Evolutionary conservation across 2,113 vertebrate genomes (phyloP), one percentile per base, ranked within the genome.

Genomic region (Gavia stellata): DNA sequence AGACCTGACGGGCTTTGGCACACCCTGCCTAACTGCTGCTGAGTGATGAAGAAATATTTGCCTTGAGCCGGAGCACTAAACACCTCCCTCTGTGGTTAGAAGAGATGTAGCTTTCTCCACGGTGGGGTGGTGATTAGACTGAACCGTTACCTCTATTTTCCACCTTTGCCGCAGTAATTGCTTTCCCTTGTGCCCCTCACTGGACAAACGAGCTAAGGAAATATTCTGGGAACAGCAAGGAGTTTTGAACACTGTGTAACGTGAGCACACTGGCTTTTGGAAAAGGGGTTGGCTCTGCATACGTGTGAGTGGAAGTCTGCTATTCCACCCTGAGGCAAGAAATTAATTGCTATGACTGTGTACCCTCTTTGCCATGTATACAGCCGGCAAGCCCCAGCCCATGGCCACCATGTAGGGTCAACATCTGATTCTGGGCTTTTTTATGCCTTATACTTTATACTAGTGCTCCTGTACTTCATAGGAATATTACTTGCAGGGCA

Each of bases 141-240:
- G 81, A 96, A 93, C 45, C 52, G 8, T 96, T 97, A 96, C 91
- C 93, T 95, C 82, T 34, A 70, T 97, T 98, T 98, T 97, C 97
- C 96, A 97, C 94, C 75, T 97, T 92, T 88, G 40, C 95, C 5
- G 7, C 58, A 65, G 83, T 97, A 95, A 98, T 97, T 95, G 65
- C 95, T 98, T 97, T 97, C 88, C 96, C 87, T 92, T 92, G 90
- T 95, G 72, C 80, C 55, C 94, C 80, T 88, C 58, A 17, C 52
- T 72, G 92, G 78, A 87, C 62, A 59, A 80, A 81, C 1, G 11
- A 88, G 77, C 82, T 71, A 78, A 90, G 85, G 96, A 94, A 96
- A 94, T 45, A 59, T 26, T 81, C 63, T 94, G 66, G 68, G 80
- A 89, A 81, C 58, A 80, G 28, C 0, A 0, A 94, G 61, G 63